Percentiles rank a stretch among this genome's conserved stretches.
Conservation (phyloP, 30 jellyfish, hydroid and myxozoan genomes). For the Sanderia malayensis region DNA sequence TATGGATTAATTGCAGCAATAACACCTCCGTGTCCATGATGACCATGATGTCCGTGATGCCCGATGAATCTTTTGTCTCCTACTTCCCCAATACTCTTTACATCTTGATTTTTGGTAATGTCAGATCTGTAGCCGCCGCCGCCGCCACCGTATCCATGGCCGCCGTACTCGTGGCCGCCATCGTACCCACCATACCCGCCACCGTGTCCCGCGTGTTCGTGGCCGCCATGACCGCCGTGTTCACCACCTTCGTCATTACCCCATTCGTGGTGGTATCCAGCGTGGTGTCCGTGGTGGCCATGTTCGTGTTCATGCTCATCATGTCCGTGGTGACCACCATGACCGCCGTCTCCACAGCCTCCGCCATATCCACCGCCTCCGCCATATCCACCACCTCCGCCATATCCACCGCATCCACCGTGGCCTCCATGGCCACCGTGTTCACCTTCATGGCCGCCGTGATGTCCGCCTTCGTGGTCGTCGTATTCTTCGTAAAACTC, state of each 20-base stretch:
- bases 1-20: conserved; percentile 53
- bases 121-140: conserved; percentile 70
- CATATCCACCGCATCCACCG: conserved; percentile 65
- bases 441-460: conserved; percentile 70
- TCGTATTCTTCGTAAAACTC: conserved; percentile 97
- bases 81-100: not conserved
- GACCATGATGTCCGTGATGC: conserved; percentile 1
- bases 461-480: conserved; percentile 91
- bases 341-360: conserved; percentile 14
- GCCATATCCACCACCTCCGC: conserved; percentile 82
- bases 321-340: not conserved
- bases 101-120: conserved; percentile 52
- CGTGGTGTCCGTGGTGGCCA: conserved; percentile 98
- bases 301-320: conserved; percentile 68
- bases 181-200: conserved; percentile 63
- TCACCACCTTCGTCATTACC: conserved; percentile 95
- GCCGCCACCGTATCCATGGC: conserved; percentile 60
- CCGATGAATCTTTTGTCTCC: conserved; percentile 30
- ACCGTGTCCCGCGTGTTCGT: conserved; percentile 40
- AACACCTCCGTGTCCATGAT: not conserved
- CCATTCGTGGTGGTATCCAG: conserved; percentile 98
- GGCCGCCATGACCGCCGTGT: conserved; percentile 91
- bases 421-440: conserved; percentile 71
- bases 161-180: conserved; percentile 46
- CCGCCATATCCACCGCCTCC: conserved; percentile 69